Percentiles rank a stretch among this genome's conserved stretches.
Evolutionary conservation across 1,140 invertebrate genomes (phyloP).

Genomic region (Orius insidiosus): DNA sequence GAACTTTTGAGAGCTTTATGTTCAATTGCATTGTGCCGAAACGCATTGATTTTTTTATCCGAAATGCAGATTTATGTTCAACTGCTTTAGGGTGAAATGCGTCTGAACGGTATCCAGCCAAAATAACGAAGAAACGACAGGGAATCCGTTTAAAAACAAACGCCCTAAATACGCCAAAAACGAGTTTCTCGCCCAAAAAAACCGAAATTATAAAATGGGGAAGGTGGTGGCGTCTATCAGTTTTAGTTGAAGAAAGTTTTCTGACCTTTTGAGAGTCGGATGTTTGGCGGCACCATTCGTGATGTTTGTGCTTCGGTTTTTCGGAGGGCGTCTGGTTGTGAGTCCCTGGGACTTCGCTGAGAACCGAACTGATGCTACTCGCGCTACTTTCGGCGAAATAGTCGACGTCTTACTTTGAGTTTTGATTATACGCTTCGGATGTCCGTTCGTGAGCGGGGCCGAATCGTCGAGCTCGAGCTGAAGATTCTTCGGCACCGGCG

Average conservation of each 20-base stretch:
- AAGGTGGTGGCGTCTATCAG: too few species aligned
- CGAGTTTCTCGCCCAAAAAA: too few species aligned
- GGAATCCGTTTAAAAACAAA: too few species aligned
- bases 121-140: too few species aligned
- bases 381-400: constrained; percentile 19
- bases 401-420: constrained; percentile 14
- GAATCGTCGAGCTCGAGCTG: constrained; percentile 11
- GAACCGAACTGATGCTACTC: constrained; percentile 17
- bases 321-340: constrained; percentile 10
- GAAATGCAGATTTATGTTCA: too few species aligned
- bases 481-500: constrained; percentile 28
- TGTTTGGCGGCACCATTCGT: constrained; percentile 28
- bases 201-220: too few species aligned
- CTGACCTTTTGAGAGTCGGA: constrained; percentile 34
- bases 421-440: constrained; percentile 18
- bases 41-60: too few species aligned
- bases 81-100: too few species aligned
- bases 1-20: too few species aligned
- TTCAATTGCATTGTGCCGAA: too few species aligned
- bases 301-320: constrained; percentile 18
- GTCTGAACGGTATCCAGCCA: too few species aligned
- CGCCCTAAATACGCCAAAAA: too few species aligned
- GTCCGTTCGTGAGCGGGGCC: constrained; percentile 14
- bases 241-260: neutral
- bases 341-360: constrained; percentile 9